Percentiles rank a stretch among this genome's conserved stretches.
Evolutionary conservation across 2,113 vertebrate species (phyloP).

Genomic region (Nothoprocta pentlandii): DNA sequence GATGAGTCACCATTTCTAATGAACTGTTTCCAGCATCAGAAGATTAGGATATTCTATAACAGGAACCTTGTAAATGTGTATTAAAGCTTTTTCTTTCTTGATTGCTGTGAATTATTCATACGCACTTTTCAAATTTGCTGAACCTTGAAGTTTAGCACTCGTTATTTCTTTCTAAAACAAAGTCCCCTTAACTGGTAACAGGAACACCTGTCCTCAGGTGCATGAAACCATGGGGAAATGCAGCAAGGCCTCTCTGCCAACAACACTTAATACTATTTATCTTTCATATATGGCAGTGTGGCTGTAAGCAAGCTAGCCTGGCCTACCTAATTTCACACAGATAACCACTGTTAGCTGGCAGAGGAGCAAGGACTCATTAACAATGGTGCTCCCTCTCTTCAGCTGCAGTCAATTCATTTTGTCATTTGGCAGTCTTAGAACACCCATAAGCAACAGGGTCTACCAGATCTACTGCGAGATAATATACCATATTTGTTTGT

Average conservation of each 20-base stretch:
- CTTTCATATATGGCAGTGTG: background rate
- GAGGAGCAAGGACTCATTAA: background rate
- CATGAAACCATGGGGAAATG: background rate
- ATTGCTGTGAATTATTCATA: background rate
- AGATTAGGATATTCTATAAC: background rate
- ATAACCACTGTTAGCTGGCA: background rate
- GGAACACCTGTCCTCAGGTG: background rate
- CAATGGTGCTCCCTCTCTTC: background rate
- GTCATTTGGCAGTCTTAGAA: background rate
- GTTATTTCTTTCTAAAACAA: background rate
- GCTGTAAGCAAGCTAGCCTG: background rate
- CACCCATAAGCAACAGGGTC: fast-evolving
- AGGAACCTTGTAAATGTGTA: background rate
- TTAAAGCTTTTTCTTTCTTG: background rate
- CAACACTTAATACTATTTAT: background rate
- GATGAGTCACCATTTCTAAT: slow-evolving; percentile 24
- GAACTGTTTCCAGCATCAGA: background rate
- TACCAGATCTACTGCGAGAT: background rate
- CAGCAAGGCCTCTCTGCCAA: background rate
- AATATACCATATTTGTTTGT: background rate
- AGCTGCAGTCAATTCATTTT: background rate
- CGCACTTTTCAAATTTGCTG: background rate
- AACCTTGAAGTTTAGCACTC: background rate
- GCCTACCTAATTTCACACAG: background rate
- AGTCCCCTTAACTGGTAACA: background rate